A percentile compares a stretch with the other conserved stretches of the same genome.
Conservation (phyloP, 2,888 invertebrate species). For the Leptopilina drosophilae region DNA sequence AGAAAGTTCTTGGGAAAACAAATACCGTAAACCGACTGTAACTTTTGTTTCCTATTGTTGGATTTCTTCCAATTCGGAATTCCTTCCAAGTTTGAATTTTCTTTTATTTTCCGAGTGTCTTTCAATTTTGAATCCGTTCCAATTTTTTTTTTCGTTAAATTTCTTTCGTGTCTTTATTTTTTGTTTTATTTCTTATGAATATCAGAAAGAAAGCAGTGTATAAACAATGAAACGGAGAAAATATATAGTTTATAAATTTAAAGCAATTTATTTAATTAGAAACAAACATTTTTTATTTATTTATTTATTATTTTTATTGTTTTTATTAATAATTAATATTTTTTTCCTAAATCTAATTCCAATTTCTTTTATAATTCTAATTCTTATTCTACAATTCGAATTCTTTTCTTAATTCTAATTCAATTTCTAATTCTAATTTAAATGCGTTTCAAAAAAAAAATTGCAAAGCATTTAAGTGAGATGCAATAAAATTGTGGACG, state of each 20-base stretch:
- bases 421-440: no score
- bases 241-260: not conserved
- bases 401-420: no score
- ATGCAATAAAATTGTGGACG: no score
- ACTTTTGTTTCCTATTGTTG: constrained; percentile 4
- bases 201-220: not conserved
- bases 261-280: no score
- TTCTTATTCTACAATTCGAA: no score
- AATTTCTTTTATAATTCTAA: no score
- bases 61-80: constrained; percentile 3
- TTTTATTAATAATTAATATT: no score
- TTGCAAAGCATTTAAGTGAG: no score
- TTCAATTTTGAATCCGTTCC: constrained; percentile 12
- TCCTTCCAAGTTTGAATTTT: not conserved
- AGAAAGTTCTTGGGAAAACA: not conserved
- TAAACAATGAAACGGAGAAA: not conserved
- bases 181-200: not conserved
- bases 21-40: not conserved
- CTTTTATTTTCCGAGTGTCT: not conserved
- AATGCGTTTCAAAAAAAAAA: no score
- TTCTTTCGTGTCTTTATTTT: not conserved
- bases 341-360: no score
- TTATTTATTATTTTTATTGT: no score
- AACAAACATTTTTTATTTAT: no score
- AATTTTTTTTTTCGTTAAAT: not conserved